Evolutionary conservation across 2,888 invertebrate genomes (phyloP), one percentile per base, ranked within the genome.

Genomic region (Chydorus sphaericus): DNA sequence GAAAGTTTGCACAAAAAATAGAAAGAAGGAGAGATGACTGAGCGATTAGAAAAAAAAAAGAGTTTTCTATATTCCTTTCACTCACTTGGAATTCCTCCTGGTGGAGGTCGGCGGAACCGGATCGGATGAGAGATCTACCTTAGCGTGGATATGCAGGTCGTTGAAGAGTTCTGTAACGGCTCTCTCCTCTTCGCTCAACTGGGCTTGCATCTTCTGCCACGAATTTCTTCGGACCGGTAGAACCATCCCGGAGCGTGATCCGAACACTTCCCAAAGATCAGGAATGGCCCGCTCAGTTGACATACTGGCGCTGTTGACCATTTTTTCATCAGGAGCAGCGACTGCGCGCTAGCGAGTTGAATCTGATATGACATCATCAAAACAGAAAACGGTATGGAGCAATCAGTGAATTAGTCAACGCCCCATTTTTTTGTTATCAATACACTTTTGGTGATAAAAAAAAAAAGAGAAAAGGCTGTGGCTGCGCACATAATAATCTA

Each of bases 131-230:
- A 36, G 33, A 36, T 52, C 33, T 49, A n/a, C n/a, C n/a, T 23
- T 14, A 14, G 56, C 56, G 37, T 56, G 56, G 14, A 56, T 20
- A 26, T 56, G 56, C 18, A 56, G 29, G 36, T 56, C 56, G 49
- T 39, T 50, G 48, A 56, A 56, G 16, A 56, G 36, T 36, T 56
- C 56, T 26, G 56, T 56, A 36, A 56, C 38, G 10, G 44, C 20
- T 28, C 36, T 54, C 18, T 56, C 56, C 26, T 56, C 56, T 18
- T 49, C 49, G 49, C n/a, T 33, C 20, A 48, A 16, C 11, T 49
- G 36, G 2, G 31, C 50, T n/a, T 29, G 54, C 39, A 33, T 36
- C 54, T 37, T 33, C 23, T 52, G 52, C 52, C 52, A 52, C 18
- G 52, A 52, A 23, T 52, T 52, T 18, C 52, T 33, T 14, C 52